phyloP scores from a whole-genome alignment of 1,140 invertebrate species.

The Drosophila persimilis region DNA sequence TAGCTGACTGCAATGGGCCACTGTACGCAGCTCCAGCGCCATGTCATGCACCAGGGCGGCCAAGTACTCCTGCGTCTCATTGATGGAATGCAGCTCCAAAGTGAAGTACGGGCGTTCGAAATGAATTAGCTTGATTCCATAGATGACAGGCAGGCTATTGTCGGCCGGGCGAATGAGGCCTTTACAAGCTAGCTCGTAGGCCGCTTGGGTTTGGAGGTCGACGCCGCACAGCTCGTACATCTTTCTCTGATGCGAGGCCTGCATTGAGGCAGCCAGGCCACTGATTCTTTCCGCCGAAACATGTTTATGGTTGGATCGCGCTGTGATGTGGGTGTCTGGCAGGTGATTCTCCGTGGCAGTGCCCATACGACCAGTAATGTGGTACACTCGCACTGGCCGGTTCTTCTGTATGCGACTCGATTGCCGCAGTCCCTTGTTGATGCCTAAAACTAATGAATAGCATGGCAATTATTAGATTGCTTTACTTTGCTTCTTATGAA shows the following conservation, averaged over 20 bases:
- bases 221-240: slow-evolving; percentile 92
- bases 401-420: slow-evolving; percentile 85
- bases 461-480: background rate
- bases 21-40: slow-evolving; percentile 89
- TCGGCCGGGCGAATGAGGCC: slow-evolving; percentile 90
- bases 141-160: slow-evolving; percentile 90
- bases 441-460: slow-evolving; percentile 86
- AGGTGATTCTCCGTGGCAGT: slow-evolving; percentile 90
- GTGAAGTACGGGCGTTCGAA: slow-evolving; percentile 93
- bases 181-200: slow-evolving; percentile 92
- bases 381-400: slow-evolving; percentile 87
- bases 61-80: slow-evolving; percentile 91
- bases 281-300: slow-evolving; percentile 87
- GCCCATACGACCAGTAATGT: slow-evolving; percentile 91
- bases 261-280: slow-evolving; percentile 88
- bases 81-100: slow-evolving; percentile 94
- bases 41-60: slow-evolving; percentile 90
- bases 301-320: slow-evolving; percentile 89
- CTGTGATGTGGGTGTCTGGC: slow-evolving; percentile 88
- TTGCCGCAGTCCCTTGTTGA: slow-evolving; percentile 86
- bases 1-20: slow-evolving; percentile 91
- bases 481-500: background rate
- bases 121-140: slow-evolving; percentile 92
- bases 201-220: slow-evolving; percentile 91
- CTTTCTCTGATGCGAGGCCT: slow-evolving; percentile 91